Conservation (phyloP, 2,797 vertebrate genomes). For the Chaunax sp. region DNA sequence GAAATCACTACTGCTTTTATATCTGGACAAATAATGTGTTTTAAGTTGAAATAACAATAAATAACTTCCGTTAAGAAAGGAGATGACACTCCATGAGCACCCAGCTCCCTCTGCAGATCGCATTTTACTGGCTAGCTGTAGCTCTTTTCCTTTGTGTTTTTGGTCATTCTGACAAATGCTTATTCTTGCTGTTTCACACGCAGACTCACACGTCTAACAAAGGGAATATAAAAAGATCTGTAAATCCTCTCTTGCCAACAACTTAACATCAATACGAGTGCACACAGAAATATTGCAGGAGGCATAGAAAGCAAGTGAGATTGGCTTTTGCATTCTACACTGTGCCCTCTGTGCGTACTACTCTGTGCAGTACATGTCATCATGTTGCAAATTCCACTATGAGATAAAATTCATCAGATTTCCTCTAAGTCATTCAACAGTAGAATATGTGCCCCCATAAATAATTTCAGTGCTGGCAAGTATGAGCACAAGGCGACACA, state of each 20-base stretch:
- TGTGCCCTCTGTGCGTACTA: no score
- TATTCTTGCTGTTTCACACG: conserved; percentile 5
- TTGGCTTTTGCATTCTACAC: not conserved
- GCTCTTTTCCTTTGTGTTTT: conserved; percentile 13
- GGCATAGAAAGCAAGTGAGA: not conserved
- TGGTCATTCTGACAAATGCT: conserved; percentile 2
- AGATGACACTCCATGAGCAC: conserved; percentile 1
- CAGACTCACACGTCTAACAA: not conserved
- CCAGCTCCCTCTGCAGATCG: conserved; percentile 8
- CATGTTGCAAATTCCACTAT: not conserved
- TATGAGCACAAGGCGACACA: conserved; percentile 28
- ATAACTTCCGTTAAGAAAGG: conserved; percentile 6
- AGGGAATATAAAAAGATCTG: conserved; percentile 8
- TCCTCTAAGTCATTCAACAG: conserved; percentile 18
- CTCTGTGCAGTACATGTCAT: not conserved
- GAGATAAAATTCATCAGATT: not conserved
- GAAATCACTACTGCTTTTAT: conserved; percentile 10
- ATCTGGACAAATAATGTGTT: not conserved
- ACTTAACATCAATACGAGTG: conserved; percentile 12
- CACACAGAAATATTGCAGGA: conserved; percentile 16
- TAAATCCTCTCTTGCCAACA: conserved; percentile 7
- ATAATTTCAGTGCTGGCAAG: conserved; percentile 27
- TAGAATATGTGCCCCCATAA: conserved; percentile 20
- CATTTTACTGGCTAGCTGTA: not conserved
- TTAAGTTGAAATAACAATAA: conserved; percentile 18